These are phyloP conservation scores for Gallinago stenura DNA, from an alignment of 2,797 vertebrate species.

Conservation along the genomic window DNA sequence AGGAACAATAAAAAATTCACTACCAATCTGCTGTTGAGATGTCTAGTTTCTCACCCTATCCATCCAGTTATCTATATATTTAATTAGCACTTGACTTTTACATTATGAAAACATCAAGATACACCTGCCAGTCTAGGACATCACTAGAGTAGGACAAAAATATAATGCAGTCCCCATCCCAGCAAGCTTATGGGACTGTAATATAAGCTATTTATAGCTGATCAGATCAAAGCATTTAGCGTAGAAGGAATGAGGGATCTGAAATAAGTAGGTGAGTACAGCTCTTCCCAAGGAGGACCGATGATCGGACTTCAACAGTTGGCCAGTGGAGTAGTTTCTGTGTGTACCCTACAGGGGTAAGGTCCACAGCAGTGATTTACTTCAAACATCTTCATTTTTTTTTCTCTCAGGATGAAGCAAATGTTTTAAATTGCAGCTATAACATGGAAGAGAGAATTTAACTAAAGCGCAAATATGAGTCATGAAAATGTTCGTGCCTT, in stretches of 20 bases:
- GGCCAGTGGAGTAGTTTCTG: not conserved
- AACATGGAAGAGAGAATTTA: constrained; percentile 12
- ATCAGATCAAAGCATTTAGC: not conserved
- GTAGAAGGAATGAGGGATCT: not conserved
- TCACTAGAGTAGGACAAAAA: not conserved
- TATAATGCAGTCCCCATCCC: not conserved
- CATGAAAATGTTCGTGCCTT: constrained; percentile 37
- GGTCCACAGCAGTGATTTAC: not conserved
- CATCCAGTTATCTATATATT: not conserved
- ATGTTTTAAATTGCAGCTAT: constrained; percentile 49
- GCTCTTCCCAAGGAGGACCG: not conserved
- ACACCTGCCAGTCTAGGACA: not conserved
- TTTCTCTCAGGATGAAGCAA: constrained; percentile 8
- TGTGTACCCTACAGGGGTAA: not conserved
- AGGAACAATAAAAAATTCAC: not conserved
- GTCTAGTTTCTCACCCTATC: not conserved
- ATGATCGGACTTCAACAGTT: not conserved
- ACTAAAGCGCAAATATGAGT: constrained; percentile 51
- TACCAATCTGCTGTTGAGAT: not conserved
- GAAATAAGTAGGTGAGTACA: not conserved
- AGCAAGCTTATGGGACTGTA: not conserved
- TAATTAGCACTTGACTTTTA: not conserved
- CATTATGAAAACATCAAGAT: not conserved
- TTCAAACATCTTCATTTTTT: not conserved
- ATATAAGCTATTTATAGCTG: not conserved